Percentiles rank a stretch among this genome's conserved stretches.
These are phyloP conservation scores for Lanius ludovicianus DNA, from an alignment of 2,113 vertebrate species.

Conservation along the genomic window DNA sequence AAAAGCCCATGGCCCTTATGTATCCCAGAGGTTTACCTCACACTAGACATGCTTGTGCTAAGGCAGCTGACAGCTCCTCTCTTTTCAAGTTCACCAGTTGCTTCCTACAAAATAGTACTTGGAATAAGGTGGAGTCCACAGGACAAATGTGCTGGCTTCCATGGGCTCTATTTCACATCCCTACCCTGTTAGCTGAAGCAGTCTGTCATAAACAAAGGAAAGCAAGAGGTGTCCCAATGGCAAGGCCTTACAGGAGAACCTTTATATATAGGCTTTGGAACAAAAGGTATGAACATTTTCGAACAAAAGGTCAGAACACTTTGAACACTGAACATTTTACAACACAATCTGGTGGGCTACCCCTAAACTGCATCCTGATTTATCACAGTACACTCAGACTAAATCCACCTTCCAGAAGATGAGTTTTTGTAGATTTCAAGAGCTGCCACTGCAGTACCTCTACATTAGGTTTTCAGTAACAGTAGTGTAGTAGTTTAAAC, in stretches of 20 bases:
- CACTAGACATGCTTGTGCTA: neutral
- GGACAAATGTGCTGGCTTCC: neutral
- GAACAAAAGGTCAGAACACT: neutral
- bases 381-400: neutral
- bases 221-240: rapidly evolving
- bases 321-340: neutral
- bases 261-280: neutral
- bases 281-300: neutral
- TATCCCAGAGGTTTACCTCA: neutral
- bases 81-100: neutral
- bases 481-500: neutral
- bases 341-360: neutral
- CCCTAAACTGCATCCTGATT: neutral
- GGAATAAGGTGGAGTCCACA: neutral
- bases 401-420: rapidly evolving
- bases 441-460: neutral
- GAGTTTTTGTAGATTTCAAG: neutral
- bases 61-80: neutral
- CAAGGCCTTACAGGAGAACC: neutral
- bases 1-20: neutral
- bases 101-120: neutral
- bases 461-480: neutral
- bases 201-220: neutral
- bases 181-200: neutral
- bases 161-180: neutral